Base-by-base conservation (phyloP, 2,888 invertebrate species). In the Lymantria dispar region DNA sequence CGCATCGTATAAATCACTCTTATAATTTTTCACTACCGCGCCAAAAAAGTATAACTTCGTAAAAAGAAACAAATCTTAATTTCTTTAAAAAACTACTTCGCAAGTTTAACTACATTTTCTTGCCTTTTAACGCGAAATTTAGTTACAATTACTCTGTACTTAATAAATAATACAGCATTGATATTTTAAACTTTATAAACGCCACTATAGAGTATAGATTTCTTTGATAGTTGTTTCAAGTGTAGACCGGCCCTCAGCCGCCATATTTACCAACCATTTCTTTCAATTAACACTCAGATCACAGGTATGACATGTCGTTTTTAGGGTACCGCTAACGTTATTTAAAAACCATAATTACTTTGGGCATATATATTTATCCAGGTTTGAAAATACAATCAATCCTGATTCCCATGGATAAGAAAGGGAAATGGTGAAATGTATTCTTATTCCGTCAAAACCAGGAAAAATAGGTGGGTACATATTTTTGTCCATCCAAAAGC, bases 201-300 rank as follows among this genome's bases (percentile, higher is more conserved):
- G n/a, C 36, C 0, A 3, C 1, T 7, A 13, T 54, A 50, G n/a
- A 29, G 54, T 38, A 33, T 10, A 9, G 47, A 47, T 45, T 22
- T 33, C 36, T 39, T 45, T 44, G 44, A 50, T 13, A 43, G 14
- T 0, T 7, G 9, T 38, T 13, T 31, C 5, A 15, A 1, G 43
- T 42, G 52, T 45, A 45, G 52, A 45, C 45, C 7, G 52, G 29
- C 14, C 8, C 15, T 50, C 55, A 54, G 50, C 51, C 47, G 51
- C 48, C 48, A 45, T 64, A 68, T 80, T 78, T 75, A 72, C 78
- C 62, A 62, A 79, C 70, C 74, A 77, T 80, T 81, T 74, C 70
- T 72, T 61, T 64, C 76, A 74, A 78, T 84, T 84, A 84, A 75
- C 74, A 63, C 53, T 44, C 47, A 63, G 68, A 74, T 54, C 51